These are phyloP conservation scores for Noctua janthe DNA, from an alignment of 2,888 invertebrate genomes.

Conservation along the genomic window DNA sequence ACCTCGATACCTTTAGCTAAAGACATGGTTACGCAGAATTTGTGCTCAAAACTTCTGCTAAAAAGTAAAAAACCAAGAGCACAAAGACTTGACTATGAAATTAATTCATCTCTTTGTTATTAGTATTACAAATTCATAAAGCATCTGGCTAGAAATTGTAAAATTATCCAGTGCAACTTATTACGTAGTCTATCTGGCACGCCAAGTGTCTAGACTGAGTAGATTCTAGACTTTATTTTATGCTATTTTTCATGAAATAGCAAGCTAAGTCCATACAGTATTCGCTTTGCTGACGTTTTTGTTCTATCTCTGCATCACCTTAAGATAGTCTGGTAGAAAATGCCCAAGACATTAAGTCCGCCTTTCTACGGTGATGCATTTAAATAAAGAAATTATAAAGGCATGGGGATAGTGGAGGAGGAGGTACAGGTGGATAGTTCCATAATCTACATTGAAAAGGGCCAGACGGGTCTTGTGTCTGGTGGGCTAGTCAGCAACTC, in stretches of 20 bases:
- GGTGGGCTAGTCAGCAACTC: too few species aligned
- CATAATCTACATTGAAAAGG: too few species aligned
- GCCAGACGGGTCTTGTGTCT: too few species aligned
- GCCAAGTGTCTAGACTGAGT: constrained; percentile 14
- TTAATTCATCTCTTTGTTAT: background rate
- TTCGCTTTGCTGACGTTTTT: background rate
- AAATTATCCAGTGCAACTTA: constrained; percentile 1
- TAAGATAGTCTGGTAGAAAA: background rate
- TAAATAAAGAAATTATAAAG: background rate
- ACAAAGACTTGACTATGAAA: background rate
- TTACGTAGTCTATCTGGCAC: constrained; percentile 21
- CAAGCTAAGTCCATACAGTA: background rate
- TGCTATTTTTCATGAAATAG: background rate
- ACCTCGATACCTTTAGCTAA: background rate
- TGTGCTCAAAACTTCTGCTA: too few species aligned
- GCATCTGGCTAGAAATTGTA: constrained; percentile 7
- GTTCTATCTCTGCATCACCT: background rate
- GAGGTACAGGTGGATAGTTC: background rate
- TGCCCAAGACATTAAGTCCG: background rate
- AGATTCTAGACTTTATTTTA: background rate
- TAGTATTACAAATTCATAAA: background rate
- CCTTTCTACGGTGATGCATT: background rate
- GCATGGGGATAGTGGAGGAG: background rate
- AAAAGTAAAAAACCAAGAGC: background rate
- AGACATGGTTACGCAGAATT: too few species aligned